Conservation (phyloP, 2,888 invertebrate genomes). For the Galerucella nymphaeae region DNA sequence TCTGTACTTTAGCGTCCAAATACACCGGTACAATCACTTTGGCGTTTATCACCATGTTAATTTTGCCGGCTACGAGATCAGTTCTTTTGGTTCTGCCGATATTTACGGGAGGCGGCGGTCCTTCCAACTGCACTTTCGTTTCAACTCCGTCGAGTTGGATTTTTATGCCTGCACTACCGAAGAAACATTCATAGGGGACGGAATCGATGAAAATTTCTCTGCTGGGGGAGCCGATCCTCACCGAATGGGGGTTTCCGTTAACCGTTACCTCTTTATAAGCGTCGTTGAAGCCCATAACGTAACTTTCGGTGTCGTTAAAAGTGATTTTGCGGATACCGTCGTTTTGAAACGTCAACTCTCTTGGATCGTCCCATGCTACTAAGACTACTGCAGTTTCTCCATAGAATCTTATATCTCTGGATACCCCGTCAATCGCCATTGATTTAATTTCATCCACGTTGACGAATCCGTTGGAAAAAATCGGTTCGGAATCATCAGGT, state of each 20-base stretch:
- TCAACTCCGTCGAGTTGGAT: conserved; percentile 83
- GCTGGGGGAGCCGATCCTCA: conserved; percentile 92
- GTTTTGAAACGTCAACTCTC: conserved; percentile 87
- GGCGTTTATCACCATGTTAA: conserved; percentile 86
- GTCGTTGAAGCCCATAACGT: conserved; percentile 74
- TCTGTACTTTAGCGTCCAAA: conserved; percentile 85
- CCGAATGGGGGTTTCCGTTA: conserved; percentile 78
- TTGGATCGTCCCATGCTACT: conserved; percentile 86
- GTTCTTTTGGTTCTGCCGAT: conserved; percentile 82
- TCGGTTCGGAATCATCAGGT: conserved; percentile 18
- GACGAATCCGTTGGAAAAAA: conserved; percentile 55
- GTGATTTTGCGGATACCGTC: conserved; percentile 76
- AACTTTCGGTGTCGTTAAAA: conserved; percentile 81
- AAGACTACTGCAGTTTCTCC: conserved; percentile 87
- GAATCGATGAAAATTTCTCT: conserved; percentile 91
- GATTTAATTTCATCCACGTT: conserved; percentile 79
- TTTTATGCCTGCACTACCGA: conserved; percentile 87
- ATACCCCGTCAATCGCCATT: conserved; percentile 83
- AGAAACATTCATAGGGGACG: conserved; percentile 90
- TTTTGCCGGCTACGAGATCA: conserved; percentile 87
- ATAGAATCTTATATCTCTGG: conserved; percentile 87
- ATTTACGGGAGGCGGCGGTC: conserved; percentile 93
- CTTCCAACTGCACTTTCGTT: conserved; percentile 85
- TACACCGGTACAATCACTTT: conserved; percentile 82
- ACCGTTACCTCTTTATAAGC: conserved; percentile 79